A percentile compares a stretch with the other conserved stretches of the same genome.
Evolutionary conservation across 2,888 invertebrate species (phyloP).

Genomic region (Hypomecis atomaria): DNA sequence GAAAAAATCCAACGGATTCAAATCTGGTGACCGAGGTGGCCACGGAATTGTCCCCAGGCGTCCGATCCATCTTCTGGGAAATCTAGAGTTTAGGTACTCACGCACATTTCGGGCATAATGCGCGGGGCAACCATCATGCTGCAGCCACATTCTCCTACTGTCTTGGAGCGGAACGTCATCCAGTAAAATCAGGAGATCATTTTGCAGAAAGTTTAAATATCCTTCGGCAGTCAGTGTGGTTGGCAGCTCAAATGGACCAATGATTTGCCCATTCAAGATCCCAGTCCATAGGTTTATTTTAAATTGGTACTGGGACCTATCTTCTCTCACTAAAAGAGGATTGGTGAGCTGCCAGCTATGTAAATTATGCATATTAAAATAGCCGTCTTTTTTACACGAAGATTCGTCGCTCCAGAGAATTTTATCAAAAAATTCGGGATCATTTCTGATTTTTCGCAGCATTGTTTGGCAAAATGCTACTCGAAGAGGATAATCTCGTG

Average conservation of each 20-base stretch:
- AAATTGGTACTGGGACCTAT: constrained; percentile 4
- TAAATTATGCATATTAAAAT: background rate
- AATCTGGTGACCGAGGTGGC: constrained; percentile 5
- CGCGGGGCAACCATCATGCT: constrained; percentile 11
- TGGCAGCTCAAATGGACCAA: constrained; percentile 1
- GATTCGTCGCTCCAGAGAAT: background rate
- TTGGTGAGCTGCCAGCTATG: background rate
- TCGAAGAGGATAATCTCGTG: background rate
- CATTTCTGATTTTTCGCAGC: background rate
- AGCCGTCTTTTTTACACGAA: background rate
- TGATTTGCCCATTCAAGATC: constrained; percentile 3
- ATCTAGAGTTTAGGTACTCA: background rate
- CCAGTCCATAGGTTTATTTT: constrained; percentile 7
- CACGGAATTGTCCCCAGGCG: constrained; percentile 2
- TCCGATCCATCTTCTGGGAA: constrained; percentile 4
- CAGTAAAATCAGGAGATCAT: constrained; percentile 1
- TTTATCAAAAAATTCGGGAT: background rate
- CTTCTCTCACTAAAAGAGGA: background rate
- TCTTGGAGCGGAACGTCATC: background rate
- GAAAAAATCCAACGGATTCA: constrained; percentile 7
- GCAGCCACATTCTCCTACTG: background rate
- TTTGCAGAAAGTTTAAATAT: constrained; percentile 2
- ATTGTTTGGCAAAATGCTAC: background rate
- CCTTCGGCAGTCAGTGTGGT: background rate
- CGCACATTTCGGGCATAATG: background rate